Evolutionary conservation across 2,113 vertebrate genomes (phyloP).

Genomic region (Candoia aspera): DNA sequence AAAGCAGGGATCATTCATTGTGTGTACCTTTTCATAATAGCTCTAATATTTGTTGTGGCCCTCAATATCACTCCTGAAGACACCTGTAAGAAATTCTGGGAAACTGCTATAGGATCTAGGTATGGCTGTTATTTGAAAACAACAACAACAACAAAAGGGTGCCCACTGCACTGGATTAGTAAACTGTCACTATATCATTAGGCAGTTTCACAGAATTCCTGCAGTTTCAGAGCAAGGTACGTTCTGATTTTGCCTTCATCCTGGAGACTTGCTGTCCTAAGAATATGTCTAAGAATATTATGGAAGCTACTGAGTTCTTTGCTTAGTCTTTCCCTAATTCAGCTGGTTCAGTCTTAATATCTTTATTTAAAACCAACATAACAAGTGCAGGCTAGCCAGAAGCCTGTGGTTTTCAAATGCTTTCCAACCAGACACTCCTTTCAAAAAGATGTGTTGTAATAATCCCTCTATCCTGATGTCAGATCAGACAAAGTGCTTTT

Average conservation of each 20-base stretch:
- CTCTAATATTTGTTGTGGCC: neutral
- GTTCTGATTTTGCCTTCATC: neutral
- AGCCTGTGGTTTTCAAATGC: neutral
- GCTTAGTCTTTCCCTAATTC: rapidly evolving
- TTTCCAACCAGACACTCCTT: no score
- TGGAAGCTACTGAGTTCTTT: neutral
- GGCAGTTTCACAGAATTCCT: rapidly evolving
- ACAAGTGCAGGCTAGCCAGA: neutral
- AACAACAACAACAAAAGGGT: neutral
- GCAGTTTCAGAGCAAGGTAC: neutral
- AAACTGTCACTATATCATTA: neutral
- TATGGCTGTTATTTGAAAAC: neutral
- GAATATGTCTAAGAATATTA: rapidly evolving
- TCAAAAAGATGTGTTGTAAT: neutral
- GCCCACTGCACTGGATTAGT: neutral
- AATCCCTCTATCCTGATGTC: neutral
- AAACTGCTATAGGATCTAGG: neutral
- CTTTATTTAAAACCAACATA: neutral
- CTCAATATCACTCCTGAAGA: neutral
- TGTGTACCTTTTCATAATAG: neutral
- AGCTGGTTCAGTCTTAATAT: neutral
- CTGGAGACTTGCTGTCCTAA: neutral
- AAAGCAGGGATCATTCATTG: neutral
- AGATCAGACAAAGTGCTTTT: neutral
- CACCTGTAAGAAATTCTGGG: neutral